Conservation (phyloP, 1,140 invertebrate species). For the silkworm (Bombyx mori) region DNA sequence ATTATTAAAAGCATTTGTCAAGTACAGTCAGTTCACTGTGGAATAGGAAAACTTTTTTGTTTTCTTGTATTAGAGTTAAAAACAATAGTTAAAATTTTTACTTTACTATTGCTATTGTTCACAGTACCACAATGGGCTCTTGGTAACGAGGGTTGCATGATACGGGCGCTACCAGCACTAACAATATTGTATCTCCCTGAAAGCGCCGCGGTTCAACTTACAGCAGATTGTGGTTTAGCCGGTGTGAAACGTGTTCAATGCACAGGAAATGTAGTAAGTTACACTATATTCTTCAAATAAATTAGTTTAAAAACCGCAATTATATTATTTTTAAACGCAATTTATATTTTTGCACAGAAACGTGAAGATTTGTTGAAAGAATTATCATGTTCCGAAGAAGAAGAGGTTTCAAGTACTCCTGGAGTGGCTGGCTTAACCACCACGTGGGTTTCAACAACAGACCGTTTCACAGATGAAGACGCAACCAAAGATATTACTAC, state of each 20-base stretch:
- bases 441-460: slow-evolving; percentile 33
- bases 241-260: slow-evolving; percentile 82
- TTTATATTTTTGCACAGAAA: slow-evolving; percentile 43
- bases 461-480: slow-evolving; percentile 36
- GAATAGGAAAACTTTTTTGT: too few species aligned
- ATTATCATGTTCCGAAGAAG: slow-evolving; percentile 57
- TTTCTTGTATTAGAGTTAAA: too few species aligned
- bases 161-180: slow-evolving; percentile 78
- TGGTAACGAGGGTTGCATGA: slow-evolving; percentile 74
- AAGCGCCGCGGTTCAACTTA: slow-evolving; percentile 86
- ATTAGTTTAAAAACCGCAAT: not conserved
- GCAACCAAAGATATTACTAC: slow-evolving; percentile 30
- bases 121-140: slow-evolving; percentile 80
- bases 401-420: slow-evolving; percentile 30
- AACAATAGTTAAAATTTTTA: not conserved
- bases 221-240: slow-evolving; percentile 90
- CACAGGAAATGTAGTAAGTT: slow-evolving; percentile 77
- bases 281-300: not conserved
- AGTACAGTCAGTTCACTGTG: too few species aligned
- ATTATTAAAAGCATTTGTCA: too few species aligned
- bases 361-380: slow-evolving; percentile 59
- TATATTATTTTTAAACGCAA: not conserved
- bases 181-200: slow-evolving; percentile 81
- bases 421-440: slow-evolving; percentile 19
- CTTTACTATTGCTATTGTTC: slow-evolving; percentile 11